These are phyloP conservation scores for Mythimna impura DNA, from an alignment of 2,888 invertebrate species.

Conservation along the genomic window DNA sequence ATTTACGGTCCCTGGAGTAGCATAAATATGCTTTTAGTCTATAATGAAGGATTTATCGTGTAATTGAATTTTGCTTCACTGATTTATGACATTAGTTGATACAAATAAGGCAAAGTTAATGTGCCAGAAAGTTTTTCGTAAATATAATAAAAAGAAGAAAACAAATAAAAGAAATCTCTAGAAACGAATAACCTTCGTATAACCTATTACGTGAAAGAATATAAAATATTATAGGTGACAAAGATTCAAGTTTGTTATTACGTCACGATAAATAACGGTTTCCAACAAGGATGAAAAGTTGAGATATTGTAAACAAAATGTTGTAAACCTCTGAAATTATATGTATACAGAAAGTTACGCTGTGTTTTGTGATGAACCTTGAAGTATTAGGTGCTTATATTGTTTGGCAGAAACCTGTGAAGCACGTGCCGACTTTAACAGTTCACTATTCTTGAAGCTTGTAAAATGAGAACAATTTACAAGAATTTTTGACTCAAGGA, in stretches of 20 bases:
- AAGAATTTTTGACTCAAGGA: constrained; percentile 19
- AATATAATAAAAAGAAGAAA: constrained; percentile 31
- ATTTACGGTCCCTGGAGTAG: not conserved
- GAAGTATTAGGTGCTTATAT: constrained; percentile 22
- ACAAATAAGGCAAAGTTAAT: constrained; percentile 44
- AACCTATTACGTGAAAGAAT: constrained; percentile 25
- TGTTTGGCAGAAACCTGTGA: constrained; percentile 11
- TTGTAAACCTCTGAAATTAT: constrained; percentile 20
- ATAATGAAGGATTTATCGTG: not conserved
- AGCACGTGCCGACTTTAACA: constrained; percentile 13
- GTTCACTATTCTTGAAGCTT: constrained; percentile 32
- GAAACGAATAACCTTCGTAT: constrained; percentile 35
- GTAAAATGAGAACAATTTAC: constrained; percentile 34
- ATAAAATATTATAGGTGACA: constrained; percentile 24
- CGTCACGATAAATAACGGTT: constrained; percentile 31
- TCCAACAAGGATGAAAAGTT: constrained; percentile 10
- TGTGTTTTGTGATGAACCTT: constrained; percentile 14
- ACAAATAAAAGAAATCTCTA: constrained; percentile 25
- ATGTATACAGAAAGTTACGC: constrained; percentile 7
- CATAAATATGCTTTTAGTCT: not conserved
- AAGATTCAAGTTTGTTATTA: constrained; percentile 13
- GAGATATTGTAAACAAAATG: constrained; percentile 30
- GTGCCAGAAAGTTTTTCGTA: constrained; percentile 32
- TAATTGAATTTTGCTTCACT: constrained; percentile 15
- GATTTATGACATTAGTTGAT: constrained; percentile 28